Conservation (phyloP, 2,113 vertebrate species). For the Lampris megalopsis region DNA sequence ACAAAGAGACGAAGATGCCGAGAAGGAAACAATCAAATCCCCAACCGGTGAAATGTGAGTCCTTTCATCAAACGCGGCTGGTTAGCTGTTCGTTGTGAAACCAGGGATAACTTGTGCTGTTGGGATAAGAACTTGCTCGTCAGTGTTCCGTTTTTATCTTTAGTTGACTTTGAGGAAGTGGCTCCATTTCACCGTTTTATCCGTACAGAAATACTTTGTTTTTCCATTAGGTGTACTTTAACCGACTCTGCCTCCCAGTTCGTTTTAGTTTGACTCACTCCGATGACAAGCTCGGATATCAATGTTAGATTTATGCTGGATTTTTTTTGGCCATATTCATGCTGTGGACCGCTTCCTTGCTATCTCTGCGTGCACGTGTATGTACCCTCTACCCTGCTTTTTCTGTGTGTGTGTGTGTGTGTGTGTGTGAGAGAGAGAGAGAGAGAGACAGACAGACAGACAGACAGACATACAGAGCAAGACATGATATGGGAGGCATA, state of each 20-base stretch:
- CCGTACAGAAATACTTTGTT: background rate
- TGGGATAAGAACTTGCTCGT: too few relatives aligned
- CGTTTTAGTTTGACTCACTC: background rate
- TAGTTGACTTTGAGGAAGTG: conserved; percentile 8
- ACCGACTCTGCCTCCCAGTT: too few relatives aligned
- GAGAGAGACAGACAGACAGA: background rate
- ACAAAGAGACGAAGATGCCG: conserved; percentile 84
- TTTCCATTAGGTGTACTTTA: background rate
- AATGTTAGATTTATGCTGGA: background rate
- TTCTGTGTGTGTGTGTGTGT: conserved; percentile 1
- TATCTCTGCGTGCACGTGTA: background rate
- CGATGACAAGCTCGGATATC: too few relatives aligned
- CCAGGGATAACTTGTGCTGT: too few relatives aligned
- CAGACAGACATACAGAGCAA: conserved; percentile 29
- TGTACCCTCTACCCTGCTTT: background rate
- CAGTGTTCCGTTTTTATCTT: background rate
- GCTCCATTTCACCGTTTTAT: background rate
- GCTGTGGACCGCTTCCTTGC: background rate
- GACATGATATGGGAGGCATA: background rate
- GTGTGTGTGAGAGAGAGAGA: conserved; percentile 41
- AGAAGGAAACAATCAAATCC: conserved; percentile 94
- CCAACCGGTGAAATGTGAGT: conserved; percentile 92
- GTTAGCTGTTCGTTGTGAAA: too few relatives aligned
- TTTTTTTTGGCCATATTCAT: background rate
- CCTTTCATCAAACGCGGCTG: background rate